A percentile compares a stretch with the other conserved stretches of the same genome.
Conservation (phyloP, 2,113 vertebrate genomes). For the Recurvirostra avosetta region DNA sequence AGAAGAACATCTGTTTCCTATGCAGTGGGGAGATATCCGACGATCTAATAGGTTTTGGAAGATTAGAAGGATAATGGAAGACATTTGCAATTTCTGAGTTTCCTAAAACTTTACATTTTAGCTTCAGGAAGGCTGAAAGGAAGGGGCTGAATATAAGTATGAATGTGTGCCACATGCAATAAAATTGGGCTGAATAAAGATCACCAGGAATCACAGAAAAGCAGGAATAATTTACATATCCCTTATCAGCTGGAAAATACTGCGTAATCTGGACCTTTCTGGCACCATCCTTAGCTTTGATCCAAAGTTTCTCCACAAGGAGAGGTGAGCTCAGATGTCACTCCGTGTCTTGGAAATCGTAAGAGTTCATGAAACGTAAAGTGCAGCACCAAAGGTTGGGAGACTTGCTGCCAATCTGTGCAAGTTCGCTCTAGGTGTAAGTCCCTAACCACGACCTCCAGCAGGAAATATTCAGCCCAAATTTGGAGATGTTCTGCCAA, state of each 20-base stretch:
- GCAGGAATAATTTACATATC: neutral
- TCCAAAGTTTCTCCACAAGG: neutral
- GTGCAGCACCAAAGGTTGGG: neutral
- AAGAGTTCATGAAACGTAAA: neutral
- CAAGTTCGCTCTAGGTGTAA: neutral
- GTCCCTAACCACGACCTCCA: neutral
- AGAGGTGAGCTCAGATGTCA: neutral
- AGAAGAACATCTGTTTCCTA: slow-evolving; percentile 11
- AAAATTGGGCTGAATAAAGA: neutral
- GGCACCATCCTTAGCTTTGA: neutral
- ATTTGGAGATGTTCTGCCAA: neutral
- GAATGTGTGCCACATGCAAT: neutral
- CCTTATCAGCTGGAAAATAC: neutral
- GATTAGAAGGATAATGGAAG: neutral
- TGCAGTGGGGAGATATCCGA: neutral
- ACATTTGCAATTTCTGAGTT: neutral
- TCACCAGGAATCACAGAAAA: neutral
- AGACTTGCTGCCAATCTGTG: neutral
- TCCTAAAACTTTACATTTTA: neutral
- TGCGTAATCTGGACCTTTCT: neutral
- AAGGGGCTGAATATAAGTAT: neutral
- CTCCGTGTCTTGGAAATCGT: neutral
- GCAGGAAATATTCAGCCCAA: neutral
- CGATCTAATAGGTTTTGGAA: neutral
- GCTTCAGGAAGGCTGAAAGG: neutral